phyloP scores from a whole-genome alignment of 2,888 invertebrate species.

The Athetis lepigone region DNA sequence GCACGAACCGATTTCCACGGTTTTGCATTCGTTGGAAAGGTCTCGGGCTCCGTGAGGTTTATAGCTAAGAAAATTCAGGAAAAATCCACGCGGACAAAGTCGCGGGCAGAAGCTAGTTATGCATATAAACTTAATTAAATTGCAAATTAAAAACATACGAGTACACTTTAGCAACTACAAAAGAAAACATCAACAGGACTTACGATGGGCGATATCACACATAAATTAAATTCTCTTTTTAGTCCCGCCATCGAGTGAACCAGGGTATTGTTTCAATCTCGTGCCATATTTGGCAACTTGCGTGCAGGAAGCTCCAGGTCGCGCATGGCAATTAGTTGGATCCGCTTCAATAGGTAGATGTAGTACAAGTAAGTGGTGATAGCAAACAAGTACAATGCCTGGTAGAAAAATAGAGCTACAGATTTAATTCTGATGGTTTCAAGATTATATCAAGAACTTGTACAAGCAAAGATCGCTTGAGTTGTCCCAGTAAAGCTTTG shows the following conservation, averaged over 20 bases:
- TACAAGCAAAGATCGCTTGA: no score
- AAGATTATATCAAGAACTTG: no score
- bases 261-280: constrained; percentile 52
- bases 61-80: no score
- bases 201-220: constrained; percentile 19
- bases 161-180: not conserved
- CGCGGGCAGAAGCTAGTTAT: no score
- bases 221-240: constrained; percentile 57
- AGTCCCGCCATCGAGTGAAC: constrained; percentile 36
- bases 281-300: constrained; percentile 60
- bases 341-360: constrained; percentile 38
- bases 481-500: no score
- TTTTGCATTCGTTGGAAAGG: no score
- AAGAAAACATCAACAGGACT: constrained; percentile 12
- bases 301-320: constrained; percentile 54
- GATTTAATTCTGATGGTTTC: not conserved
- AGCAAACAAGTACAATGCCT: constrained; percentile 23
- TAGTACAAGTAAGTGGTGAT: constrained; percentile 9
- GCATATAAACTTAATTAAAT: no score
- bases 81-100: no score
- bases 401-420: not conserved
- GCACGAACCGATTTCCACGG: no score
- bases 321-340: constrained; percentile 65
- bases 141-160: no score
- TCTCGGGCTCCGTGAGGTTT: no score